Conservation (phyloP, 1,140 invertebrate species). For the Anadara kagoshimensis region DNA sequence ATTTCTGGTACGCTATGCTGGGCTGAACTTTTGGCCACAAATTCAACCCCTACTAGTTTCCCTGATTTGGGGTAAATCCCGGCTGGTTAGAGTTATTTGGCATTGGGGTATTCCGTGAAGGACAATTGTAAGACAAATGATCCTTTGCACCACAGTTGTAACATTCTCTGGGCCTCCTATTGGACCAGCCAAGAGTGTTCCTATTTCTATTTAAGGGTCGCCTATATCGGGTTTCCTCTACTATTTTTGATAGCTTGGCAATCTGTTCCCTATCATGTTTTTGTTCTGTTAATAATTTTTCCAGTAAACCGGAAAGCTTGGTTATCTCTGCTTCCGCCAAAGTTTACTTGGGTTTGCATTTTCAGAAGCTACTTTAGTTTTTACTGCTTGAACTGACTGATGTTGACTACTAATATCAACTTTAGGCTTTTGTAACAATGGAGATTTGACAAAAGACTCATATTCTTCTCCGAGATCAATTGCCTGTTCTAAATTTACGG, state of each 20-base stretch:
- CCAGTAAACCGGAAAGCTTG: background rate
- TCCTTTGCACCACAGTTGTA: background rate
- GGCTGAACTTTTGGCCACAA: slow-evolving; percentile 3
- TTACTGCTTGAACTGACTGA: background rate
- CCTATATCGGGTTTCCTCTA: no score
- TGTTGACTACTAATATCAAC: background rate
- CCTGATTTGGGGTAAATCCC: background rate
- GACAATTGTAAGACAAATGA: background rate
- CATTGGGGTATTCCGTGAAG: background rate
- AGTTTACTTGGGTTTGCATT: background rate
- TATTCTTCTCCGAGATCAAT: slow-evolving; percentile 12
- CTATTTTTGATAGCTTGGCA: background rate
- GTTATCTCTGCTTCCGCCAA: background rate
- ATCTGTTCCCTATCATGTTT: background rate
- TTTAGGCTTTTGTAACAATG: background rate
- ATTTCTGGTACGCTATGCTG: background rate
- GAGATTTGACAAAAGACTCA: slow-evolving; percentile 10
- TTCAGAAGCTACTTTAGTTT: background rate
- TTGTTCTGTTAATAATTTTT: background rate
- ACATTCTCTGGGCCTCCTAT: background rate
- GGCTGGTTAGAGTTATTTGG: background rate
- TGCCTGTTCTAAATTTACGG: slow-evolving; percentile 18
- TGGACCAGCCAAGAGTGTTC: background rate
- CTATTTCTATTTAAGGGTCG: background rate
- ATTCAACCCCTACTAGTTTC: background rate